These are phyloP conservation scores for Boloria selene DNA, from an alignment of 2,888 invertebrate species.

Conservation along the genomic window DNA sequence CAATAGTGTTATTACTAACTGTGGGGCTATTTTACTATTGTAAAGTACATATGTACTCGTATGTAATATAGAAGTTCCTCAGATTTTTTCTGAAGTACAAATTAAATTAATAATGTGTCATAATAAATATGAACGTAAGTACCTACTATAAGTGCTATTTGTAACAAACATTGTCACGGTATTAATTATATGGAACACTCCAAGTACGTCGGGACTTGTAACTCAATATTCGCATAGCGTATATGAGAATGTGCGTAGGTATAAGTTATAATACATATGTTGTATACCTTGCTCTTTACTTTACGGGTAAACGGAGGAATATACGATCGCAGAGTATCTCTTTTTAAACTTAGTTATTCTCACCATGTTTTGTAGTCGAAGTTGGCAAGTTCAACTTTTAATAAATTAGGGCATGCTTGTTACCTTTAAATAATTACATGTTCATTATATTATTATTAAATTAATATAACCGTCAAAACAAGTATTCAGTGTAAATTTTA, in stretches of 20 bases:
- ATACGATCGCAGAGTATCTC: too few species aligned
- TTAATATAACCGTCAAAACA: too few species aligned
- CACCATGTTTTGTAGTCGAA: too few species aligned
- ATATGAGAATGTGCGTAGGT: background rate
- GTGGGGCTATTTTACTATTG: too few species aligned
- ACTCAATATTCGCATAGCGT: conserved; percentile 7
- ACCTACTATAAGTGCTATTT: background rate
- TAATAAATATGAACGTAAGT: background rate
- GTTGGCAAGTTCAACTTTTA: too few species aligned
- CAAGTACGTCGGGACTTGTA: conserved; percentile 14
- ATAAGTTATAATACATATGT: background rate
- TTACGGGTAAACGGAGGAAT: background rate
- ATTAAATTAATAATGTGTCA: background rate
- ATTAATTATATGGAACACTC: conserved; percentile 13
- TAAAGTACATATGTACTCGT: too few species aligned
- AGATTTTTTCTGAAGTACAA: background rate
- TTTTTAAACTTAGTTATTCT: too few species aligned
- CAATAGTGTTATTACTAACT: background rate
- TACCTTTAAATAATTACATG: too few species aligned
- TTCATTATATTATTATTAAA: too few species aligned
- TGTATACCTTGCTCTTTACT: background rate
- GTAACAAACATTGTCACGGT: conserved; percentile 16
- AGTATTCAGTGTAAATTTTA: too few species aligned
- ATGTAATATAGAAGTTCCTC: too few species aligned
- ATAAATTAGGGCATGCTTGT: too few species aligned